phyloP scores from a whole-genome alignment of 2,797 vertebrate genomes.

The Sebastolobus alascanus region DNA sequence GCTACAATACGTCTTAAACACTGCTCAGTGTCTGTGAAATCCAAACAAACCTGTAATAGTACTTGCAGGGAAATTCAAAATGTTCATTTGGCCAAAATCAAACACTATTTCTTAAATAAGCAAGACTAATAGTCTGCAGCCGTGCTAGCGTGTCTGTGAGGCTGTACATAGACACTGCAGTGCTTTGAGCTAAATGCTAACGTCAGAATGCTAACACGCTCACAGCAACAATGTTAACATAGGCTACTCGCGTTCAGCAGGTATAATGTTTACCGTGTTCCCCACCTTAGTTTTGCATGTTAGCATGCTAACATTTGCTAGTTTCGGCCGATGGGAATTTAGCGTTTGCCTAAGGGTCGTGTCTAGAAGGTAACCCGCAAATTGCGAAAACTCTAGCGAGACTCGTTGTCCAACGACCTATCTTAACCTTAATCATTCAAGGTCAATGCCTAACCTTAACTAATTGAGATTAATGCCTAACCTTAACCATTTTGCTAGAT shows the following conservation, averaged over 20 bases:
- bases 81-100: not conserved
- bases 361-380: too few relatives aligned
- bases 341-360: not conserved
- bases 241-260: not conserved
- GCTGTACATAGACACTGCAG: not conserved
- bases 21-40: not conserved
- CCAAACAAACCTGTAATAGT: not conserved
- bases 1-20: not conserved
- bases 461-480: fast-evolving
- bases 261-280: not conserved
- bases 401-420: too few relatives aligned
- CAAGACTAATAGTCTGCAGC: not conserved
- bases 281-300: not conserved
- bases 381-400: too few relatives aligned
- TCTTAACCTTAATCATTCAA: too few relatives aligned
- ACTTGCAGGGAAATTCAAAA: not conserved
- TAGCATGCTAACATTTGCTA: not conserved
- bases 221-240: not conserved
- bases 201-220: not conserved
- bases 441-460: fast-evolving
- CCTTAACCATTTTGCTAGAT: too few relatives aligned
- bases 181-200: not conserved
- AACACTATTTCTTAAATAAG: not conserved
- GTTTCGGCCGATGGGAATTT: not conserved
- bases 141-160: not conserved